Conservation (phyloP, 37 sponge, comb jelly and placozoan genomes). For the Cladorhizidae sp. region DNA sequence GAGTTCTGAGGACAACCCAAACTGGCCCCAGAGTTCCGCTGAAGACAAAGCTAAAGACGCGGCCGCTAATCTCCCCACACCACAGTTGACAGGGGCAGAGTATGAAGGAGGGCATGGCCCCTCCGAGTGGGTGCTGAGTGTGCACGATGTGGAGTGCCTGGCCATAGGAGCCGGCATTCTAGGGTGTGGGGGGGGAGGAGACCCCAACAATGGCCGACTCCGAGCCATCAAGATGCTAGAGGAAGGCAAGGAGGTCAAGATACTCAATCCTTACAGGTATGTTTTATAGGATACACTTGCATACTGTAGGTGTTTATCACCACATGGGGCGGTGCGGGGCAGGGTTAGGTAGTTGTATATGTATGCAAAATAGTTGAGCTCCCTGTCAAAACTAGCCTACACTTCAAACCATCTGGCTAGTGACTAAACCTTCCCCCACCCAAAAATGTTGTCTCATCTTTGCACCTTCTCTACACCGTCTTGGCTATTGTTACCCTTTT, state of each 20-base stretch:
- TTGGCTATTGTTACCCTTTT: no score
- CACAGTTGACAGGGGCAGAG: slow-evolving; percentile 24
- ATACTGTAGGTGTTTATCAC: neutral
- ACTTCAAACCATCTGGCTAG: no score
- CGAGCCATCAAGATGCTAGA: slow-evolving; percentile 34
- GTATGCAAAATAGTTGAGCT: neutral
- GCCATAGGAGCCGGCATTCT: slow-evolving; percentile 82
- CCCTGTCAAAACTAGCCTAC: no score
- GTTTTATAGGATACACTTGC: neutral
- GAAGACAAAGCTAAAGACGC: slow-evolving; percentile 49
- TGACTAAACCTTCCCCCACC: no score
- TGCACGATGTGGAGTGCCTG: slow-evolving; percentile 77
- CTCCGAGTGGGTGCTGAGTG: slow-evolving; percentile 57
- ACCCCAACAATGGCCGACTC: slow-evolving; percentile 60
- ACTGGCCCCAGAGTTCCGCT: slow-evolving; percentile 59
- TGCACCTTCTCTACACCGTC: no score
- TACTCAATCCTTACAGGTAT: slow-evolving; percentile 67
- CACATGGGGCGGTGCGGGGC: neutral
- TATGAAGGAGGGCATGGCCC: neutral
- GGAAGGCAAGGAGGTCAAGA: slow-evolving; percentile 51
- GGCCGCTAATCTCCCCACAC: slow-evolving; percentile 42
- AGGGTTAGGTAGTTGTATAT: no score
- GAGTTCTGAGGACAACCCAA: slow-evolving; percentile 62
- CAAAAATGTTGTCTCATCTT: no score
- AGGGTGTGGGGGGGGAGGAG: slow-evolving; percentile 93